Conservation (phyloP, 23 tunicate genomes). For the Oikopleura dioica region DNA sequence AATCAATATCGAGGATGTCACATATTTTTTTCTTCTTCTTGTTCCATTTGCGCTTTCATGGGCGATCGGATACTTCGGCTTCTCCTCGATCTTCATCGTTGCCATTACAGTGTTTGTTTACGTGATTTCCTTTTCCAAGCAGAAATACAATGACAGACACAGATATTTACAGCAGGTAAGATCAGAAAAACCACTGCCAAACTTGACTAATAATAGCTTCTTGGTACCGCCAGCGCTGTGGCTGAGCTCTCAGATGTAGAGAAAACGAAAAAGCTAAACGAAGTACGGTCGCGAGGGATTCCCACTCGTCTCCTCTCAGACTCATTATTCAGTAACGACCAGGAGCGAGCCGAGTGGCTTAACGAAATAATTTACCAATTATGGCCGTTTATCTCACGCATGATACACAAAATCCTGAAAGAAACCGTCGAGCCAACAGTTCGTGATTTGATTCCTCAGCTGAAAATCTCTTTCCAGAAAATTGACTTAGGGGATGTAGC, state of each 20-base stretch:
- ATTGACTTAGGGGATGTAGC: background rate
- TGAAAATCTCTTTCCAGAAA: background rate
- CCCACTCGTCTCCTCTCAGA: background rate
- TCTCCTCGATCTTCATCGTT: background rate
- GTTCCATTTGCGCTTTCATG: background rate
- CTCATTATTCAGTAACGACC: background rate
- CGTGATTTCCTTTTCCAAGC: background rate
- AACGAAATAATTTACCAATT: background rate
- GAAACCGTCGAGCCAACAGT: background rate
- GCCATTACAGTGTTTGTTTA: background rate
- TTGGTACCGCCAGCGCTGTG: background rate
- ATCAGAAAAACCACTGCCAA: no score
- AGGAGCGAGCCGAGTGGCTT: background rate
- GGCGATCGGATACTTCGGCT: conserved; percentile 3
- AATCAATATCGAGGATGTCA: background rate
- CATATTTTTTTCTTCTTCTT: background rate
- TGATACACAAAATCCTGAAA: background rate
- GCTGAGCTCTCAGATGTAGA: background rate
- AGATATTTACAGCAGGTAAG: background rate
- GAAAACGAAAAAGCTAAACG: background rate
- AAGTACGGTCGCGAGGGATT: no score
- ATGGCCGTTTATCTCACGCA: background rate
- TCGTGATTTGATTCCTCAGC: background rate
- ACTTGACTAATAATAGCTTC: no score
- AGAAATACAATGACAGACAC: background rate